Base-by-base conservation (phyloP, 2,797 vertebrate genomes). In the Adelosebastes latens region DNA sequence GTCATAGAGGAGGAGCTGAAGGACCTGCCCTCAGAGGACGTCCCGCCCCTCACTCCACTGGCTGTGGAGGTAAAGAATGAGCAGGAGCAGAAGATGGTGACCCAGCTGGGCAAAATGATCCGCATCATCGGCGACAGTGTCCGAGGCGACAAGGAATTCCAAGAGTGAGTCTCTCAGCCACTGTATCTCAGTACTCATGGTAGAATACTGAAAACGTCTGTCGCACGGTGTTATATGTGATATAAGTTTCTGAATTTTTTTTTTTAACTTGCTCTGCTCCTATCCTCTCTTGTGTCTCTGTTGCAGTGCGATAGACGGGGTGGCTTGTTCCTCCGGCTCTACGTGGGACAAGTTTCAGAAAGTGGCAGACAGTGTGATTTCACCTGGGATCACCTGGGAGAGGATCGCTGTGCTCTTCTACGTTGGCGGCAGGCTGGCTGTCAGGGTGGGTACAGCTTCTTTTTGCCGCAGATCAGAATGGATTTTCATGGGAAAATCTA, bases 371-470 rank as follows among this genome's bases (percentile, higher is more conserved):
- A 75, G 84, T 22, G 91, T 94, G 69, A 88, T 95, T 66, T 27
- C 70, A 4, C 68, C 89, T 0, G 93, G 87, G 8, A 94, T 95
- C 82, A 92, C 89, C 65, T 95, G 95, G 94, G 93, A 93, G 82
- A 90, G 79, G 29, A 95, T 95, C 8, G 87, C 90, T 6, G 89
- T 94, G 72, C 93, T 95, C 24, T 93, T 94, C 87, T 95, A 94
- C 4, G 88, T 95, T 0, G 90, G 93, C 0, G 93, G 94, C 16
- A 93, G 68, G 80, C 72, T 95, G 49, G 89, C 93, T 46, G 69
- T 93, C 20, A 94, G 55, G 93, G 95, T 95, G 56, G 36, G 82
- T 70, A 52, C 8, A 11, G 12, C 20, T 36, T 70, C n/a, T 59
- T 31, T 14, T 32, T 66, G 20, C 46, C 63, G 24, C 2, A 36